Conservation (phyloP, 2,888 invertebrate species). For the Parochlus steinenii region DNA sequence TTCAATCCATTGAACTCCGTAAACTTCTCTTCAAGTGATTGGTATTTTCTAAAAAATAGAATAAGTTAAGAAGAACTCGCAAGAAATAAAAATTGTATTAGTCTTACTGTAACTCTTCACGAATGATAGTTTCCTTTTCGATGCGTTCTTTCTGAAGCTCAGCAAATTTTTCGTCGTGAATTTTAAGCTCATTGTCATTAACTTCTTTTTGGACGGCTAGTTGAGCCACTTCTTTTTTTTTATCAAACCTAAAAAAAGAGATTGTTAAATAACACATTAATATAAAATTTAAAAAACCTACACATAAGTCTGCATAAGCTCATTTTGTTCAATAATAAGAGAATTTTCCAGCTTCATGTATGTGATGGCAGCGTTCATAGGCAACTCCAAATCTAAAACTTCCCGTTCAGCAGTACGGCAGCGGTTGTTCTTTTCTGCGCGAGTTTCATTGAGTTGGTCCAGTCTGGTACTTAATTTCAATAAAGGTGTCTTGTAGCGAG, state of each 20-base stretch:
- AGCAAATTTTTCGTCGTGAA: conserved; percentile 23
- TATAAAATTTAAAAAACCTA: conserved; percentile 23
- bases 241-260: conserved; percentile 32
- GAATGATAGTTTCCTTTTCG: conserved; percentile 28
- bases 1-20: conserved; percentile 43
- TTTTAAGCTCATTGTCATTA: conserved; percentile 37
- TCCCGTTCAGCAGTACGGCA: conserved; percentile 70
- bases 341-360: conserved; percentile 68
- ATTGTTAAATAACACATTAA: conserved; percentile 2
- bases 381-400: conserved; percentile 57
- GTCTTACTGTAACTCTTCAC: conserved; percentile 25
- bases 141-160: conserved; percentile 29
- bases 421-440: conserved; percentile 68
- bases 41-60: conserved; percentile 35
- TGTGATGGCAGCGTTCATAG: conserved; percentile 61
- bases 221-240: conserved; percentile 39
- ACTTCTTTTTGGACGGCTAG: conserved; percentile 43
- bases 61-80: conserved; percentile 8
- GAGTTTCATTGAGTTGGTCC: conserved; percentile 52
- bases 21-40: conserved; percentile 36
- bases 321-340: conserved; percentile 48
- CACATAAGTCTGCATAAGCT: conserved; percentile 52
- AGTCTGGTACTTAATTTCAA: conserved; percentile 53
- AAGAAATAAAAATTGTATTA: conserved; percentile 1
- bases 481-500: conserved; percentile 66